Percentiles rank a stretch among this genome's conserved stretches.
phyloP scores from a whole-genome alignment of 2,888 invertebrate species.

The Platycnemis pennipes region DNA sequence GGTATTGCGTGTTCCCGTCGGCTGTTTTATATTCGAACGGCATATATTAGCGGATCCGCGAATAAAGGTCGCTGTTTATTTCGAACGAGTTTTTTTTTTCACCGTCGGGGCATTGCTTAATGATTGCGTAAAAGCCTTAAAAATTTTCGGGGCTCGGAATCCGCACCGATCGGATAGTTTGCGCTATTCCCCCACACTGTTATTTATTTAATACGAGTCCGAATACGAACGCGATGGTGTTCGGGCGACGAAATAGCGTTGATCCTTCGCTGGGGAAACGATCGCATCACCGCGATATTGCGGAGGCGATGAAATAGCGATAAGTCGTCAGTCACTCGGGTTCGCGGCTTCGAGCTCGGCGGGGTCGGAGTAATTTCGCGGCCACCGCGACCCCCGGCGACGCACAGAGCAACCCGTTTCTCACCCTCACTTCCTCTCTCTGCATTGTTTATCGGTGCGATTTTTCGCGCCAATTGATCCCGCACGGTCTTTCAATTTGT shows the following conservation, averaged over 20 bases:
- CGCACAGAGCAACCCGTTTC: neutral
- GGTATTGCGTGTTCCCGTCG: neutral
- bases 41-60: neutral
- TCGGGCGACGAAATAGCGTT: no score
- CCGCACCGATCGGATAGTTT: neutral
- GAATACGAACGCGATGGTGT: neutral
- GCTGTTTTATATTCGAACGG: neutral
- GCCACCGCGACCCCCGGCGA: no score
- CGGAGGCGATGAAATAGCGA: no score
- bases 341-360: neutral
- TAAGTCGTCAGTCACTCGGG: neutral
- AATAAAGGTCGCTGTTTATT: neutral
- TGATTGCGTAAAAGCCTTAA: neutral
- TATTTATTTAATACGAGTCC: neutral
- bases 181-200: neutral
- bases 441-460: neutral
- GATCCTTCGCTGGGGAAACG: no score
- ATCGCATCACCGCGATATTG: no score
- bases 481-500: slow-evolving; percentile 15
- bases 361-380: no score
- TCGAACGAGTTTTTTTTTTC: neutral
- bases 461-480: slow-evolving; percentile 32
- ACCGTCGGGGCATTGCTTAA: neutral
- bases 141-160: neutral
- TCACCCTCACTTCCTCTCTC: neutral